Base-by-base conservation (phyloP, 2,888 invertebrate genomes). In the Caenorhabditis sp. region DNA sequence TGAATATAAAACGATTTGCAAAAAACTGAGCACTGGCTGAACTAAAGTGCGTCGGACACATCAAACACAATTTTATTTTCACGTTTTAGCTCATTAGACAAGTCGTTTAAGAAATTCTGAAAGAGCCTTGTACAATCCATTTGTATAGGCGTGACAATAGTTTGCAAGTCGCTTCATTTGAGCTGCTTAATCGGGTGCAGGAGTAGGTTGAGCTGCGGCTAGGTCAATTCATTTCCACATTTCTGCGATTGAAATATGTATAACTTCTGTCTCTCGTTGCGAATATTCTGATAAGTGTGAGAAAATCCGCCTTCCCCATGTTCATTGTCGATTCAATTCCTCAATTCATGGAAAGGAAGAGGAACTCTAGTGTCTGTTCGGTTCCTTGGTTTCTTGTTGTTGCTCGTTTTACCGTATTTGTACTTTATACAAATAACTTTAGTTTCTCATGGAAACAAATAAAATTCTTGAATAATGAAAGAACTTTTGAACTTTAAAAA, bases 231-330 rank as follows among this genome's bases (percentile, higher is more conserved):
- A 58, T 20, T 61, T 55, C 47, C 53, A 55, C 44, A 6, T 9
- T 32, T 32, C 32, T 64, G 35, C 44, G 15, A 32, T 35, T 53
- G 40, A 68, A 61, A 61, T 51, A 64, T 65, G 51, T 40, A 47
- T 51, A 47, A 55, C 53, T 47, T 58, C 50, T 51, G 22, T 51
- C 11, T 72, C 28, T 61, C 40, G 18, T 40, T 26, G 50, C 35
- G 51, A 64, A 51, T 58, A 56, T 40, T 35, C 40, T 69, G 60
- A 70, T 70, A 51, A 69, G 56, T 69, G 77, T 60, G 77, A 6
- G 77, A 78, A 64, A 26, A 37, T 44, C 56, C 18, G 50, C 44
- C 40, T 47, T 44, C 32, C 37, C 28, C 60, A 20, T 53, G 53
- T 58, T 67, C 28, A 60, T 60, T 60, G 28, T 35, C n/a, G n/a